Conservation (phyloP, 2,113 vertebrate genomes). For the Microcebus griseorufus region DNA sequence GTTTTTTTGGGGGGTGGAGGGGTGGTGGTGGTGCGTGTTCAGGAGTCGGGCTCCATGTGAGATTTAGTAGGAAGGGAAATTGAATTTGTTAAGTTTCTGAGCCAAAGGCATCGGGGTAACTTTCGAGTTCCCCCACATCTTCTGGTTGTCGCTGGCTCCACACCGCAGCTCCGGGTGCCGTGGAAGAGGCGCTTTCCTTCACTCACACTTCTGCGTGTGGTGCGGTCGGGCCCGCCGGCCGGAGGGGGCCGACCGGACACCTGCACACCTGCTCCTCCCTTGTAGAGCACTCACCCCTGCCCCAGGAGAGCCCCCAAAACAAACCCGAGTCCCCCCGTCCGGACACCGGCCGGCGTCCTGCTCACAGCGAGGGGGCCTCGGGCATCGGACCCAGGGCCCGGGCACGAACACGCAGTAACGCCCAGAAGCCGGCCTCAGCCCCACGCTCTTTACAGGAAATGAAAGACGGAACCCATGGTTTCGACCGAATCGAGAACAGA, state of each 20-base stretch:
- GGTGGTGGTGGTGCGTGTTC: background rate
- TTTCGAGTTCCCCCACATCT: constrained; percentile 60
- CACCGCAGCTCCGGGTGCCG: constrained; percentile 41
- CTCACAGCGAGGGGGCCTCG: background rate
- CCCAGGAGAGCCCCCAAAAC: background rate
- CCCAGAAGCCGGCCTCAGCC: background rate
- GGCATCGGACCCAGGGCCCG: background rate
- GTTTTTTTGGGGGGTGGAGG: too few species aligned
- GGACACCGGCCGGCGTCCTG: background rate
- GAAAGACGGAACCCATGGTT: constrained; percentile 74
- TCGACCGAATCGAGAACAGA: constrained; percentile 69
- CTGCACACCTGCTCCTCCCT: rapidly evolving
- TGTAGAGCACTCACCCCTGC: rapidly evolving
- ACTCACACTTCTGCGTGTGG: constrained; percentile 54
- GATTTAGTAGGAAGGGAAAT: background rate
- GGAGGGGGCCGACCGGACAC: too few species aligned
- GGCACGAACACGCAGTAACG: background rate
- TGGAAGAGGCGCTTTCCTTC: background rate
- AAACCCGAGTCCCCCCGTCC: background rate
- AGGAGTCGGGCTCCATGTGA: background rate
- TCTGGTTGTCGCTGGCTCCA: constrained; percentile 2
- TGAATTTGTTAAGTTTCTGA: background rate
- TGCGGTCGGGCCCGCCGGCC: rapidly evolving
- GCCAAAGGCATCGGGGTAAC: background rate
- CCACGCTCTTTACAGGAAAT: constrained; percentile 61